Percentiles rank a stretch among this genome's conserved stretches.
These are phyloP conservation scores for Himalopsyche kuldschensis DNA, from an alignment of 2,888 invertebrate genomes.

Conservation along the genomic window DNA sequence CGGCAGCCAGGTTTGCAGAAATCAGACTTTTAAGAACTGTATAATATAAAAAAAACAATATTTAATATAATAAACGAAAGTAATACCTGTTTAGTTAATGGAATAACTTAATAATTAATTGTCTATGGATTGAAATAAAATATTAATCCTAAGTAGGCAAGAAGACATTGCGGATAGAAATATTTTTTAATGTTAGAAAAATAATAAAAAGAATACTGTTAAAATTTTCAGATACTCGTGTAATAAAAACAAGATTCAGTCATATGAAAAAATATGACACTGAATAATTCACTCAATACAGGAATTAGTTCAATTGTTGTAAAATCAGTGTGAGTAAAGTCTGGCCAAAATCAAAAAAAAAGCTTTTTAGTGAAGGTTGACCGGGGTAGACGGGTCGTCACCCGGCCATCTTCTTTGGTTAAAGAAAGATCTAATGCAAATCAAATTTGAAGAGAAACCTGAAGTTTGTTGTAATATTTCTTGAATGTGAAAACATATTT, in stretches of 20 bases:
- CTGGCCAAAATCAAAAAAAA: background rate
- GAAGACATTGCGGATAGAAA: background rate
- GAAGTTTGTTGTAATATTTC: slow-evolving; percentile 16
- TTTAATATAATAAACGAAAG: background rate
- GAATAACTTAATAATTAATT: background rate
- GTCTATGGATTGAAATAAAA: background rate
- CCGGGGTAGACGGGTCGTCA: background rate
- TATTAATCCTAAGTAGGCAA: background rate
- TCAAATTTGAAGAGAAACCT: slow-evolving; percentile 27
- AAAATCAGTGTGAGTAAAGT: background rate
- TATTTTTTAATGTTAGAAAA: too few relatives aligned
- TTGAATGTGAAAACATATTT: slow-evolving; percentile 16
- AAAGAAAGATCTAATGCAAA: slow-evolving; percentile 1
- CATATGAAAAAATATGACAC: background rate
- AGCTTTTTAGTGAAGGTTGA: background rate
- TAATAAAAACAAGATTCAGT: background rate
- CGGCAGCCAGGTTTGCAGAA: slow-evolving; percentile 44
- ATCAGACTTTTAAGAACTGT: slow-evolving; percentile 43
- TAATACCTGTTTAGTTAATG: background rate
- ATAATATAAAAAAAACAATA: slow-evolving; percentile 17
- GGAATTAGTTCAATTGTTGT: background rate
- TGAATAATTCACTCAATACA: background rate
- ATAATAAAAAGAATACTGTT: too few relatives aligned
- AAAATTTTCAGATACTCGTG: background rate
- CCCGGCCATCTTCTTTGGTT: background rate